A percentile compares a stretch with the other conserved stretches of the same genome.
Conservation (phyloP, 1,140 invertebrate species). For the Bombus vancouverensis region DNA sequence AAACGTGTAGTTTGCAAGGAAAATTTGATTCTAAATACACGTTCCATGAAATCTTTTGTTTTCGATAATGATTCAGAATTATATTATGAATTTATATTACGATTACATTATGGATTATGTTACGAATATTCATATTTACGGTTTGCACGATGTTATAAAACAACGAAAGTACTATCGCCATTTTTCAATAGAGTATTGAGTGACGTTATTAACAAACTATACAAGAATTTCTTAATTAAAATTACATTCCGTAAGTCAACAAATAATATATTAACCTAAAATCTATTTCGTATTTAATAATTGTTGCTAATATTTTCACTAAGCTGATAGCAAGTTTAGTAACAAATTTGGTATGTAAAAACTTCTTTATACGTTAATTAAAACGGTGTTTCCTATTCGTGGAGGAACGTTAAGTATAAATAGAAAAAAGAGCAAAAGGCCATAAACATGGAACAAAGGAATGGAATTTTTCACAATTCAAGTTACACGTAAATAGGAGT, state of each 20-base stretch:
- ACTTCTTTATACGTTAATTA: background rate
- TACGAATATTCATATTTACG: too few relatives aligned
- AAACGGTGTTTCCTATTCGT: background rate
- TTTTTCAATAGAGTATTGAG: background rate
- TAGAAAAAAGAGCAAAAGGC: background rate
- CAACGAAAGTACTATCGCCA: background rate
- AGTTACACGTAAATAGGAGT: background rate
- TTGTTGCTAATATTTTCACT: too few relatives aligned
- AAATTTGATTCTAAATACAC: background rate
- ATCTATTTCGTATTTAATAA: background rate
- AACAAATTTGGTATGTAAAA: background rate
- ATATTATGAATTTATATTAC: too few relatives aligned
- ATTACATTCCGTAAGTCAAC: background rate
- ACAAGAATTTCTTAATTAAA: background rate
- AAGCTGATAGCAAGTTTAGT: background rate
- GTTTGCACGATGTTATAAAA: background rate
- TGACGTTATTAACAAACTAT: too few relatives aligned
- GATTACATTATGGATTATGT: too few relatives aligned
- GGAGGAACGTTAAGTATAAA: background rate
- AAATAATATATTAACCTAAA: background rate
- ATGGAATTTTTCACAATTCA: background rate
- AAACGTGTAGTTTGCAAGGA: background rate
- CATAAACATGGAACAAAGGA: slow-evolving; percentile 1
- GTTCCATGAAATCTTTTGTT: background rate
- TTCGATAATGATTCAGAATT: background rate